phyloP scores from a whole-genome alignment of 2,797 vertebrate species.

The Percopsis omiscomaycus region DNA sequence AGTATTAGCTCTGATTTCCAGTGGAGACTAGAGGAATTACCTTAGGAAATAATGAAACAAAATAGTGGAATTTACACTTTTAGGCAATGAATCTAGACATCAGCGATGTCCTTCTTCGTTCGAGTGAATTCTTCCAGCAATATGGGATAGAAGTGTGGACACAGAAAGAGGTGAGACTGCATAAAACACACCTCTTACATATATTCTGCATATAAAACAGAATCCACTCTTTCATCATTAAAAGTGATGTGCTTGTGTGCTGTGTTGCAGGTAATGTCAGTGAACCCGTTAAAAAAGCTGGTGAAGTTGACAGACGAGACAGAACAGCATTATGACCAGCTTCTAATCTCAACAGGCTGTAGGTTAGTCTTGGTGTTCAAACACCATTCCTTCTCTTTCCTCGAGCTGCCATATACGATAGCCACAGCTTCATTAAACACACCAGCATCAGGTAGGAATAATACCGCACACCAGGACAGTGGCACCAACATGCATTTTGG shows the following conservation, averaged over 20 bases:
- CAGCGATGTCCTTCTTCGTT: conserved; percentile 76
- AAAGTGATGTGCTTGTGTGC: background rate
- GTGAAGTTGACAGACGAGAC: conserved; percentile 75
- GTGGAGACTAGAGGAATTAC: background rate
- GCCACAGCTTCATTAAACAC: background rate
- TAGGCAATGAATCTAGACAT: conserved; percentile 76
- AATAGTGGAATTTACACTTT: conserved; percentile 1
- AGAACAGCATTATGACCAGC: conserved; percentile 78
- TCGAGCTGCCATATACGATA: background rate
- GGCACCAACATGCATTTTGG: background rate
- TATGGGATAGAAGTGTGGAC: conserved; percentile 80
- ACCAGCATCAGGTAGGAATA: background rate
- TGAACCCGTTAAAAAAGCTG: conserved; percentile 72
- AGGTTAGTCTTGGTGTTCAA: conserved; percentile 62
- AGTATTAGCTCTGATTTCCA: background rate
- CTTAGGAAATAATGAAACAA: background rate
- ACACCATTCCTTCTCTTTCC: background rate
- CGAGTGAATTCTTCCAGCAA: conserved; percentile 77
- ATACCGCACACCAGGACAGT: background rate
- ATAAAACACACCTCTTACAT: background rate
- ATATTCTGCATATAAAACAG: background rate
- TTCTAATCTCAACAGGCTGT: conserved; percentile 87
- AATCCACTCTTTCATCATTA: background rate
- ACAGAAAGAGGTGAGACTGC: conserved; percentile 78
- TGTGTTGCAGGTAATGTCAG: conserved; percentile 73